Base-by-base conservation (phyloP, 2,888 invertebrate genomes). In the Andrena minutula region DNA sequence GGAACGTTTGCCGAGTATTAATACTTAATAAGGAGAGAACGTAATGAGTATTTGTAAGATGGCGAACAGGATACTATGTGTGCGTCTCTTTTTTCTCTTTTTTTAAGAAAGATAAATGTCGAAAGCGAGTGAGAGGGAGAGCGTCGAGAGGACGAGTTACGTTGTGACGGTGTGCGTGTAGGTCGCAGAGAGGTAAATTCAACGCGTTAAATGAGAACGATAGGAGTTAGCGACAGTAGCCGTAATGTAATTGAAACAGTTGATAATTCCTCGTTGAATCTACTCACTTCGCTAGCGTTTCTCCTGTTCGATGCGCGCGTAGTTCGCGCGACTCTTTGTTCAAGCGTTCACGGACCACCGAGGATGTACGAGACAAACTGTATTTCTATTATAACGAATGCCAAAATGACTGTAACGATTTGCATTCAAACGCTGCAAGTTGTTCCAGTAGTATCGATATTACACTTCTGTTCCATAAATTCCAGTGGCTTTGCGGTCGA, bases 401-500 rank as follows among this genome's bases (percentile, higher is more conserved):
- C 53, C 61, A 49, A 49, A 68, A 68, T 47, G 47, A 68, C 72
- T 68, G 56, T 66, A n/a, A 72, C 72, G 56, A 78, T 80, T 72
- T 78, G 56, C 63, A 56, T 61, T 63, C 2, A 4, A 32, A 10
- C 10, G 60, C 65, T 49, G 78, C 66, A 49, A 41, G 56, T 79
- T 78, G 61, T 72, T 47, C 32, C 79, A 28, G 75, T 75, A 78
- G 78, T 75, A 64, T 78, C 69, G 75, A 56, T 68, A 51, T 64
- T 72, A 53, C n/a, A 23, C 10, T 28, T 66, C 10, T 26, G 12
- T 32, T 51, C 35, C 7, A 8, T 16, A 26, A 58, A 35, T 51
- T 12, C 10, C 16, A 26, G 20, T 49, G 41, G 51, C 28, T 47
- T 60, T 63, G 6, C 2, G 23, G 12, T 68, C 23, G 63, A 68